phyloP scores from a whole-genome alignment of 2,888 invertebrate genomes.

The Tinea trinotella region DNA sequence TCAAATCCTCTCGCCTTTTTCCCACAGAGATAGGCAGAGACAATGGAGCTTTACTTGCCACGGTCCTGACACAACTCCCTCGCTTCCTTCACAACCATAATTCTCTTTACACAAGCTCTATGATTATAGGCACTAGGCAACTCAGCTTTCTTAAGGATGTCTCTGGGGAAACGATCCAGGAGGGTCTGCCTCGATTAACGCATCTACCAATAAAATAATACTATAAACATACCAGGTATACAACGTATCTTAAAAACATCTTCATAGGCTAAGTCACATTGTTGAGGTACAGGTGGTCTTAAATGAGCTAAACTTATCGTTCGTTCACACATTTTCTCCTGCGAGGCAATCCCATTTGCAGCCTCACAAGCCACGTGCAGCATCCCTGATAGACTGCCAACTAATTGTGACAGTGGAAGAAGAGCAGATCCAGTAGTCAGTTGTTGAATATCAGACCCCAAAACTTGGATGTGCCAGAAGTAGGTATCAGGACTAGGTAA shows the following conservation, averaged over 20 bases:
- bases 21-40: too few relatives aligned
- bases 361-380: slow-evolving; percentile 53
- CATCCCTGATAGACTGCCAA: slow-evolving; percentile 33
- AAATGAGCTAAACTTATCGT: slow-evolving; percentile 48
- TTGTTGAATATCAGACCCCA: slow-evolving; percentile 49
- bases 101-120: too few relatives aligned
- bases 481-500: slow-evolving; percentile 52
- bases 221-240: slow-evolving; percentile 48
- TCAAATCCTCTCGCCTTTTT: too few relatives aligned
- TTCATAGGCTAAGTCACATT: slow-evolving; percentile 57
- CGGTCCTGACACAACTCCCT: too few relatives aligned
- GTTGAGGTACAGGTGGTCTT: slow-evolving; percentile 52
- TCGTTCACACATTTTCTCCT: slow-evolving; percentile 48
- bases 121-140: too few relatives aligned
- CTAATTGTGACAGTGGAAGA: slow-evolving; percentile 50
- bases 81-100: too few relatives aligned
- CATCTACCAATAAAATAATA: too few relatives aligned
- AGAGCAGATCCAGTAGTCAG: slow-evolving; percentile 53
- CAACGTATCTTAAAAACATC: slow-evolving; percentile 62
- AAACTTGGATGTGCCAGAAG: slow-evolving; percentile 57
- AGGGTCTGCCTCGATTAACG: too few relatives aligned
- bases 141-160: too few relatives aligned
- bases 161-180: too few relatives aligned
- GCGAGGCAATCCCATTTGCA: slow-evolving; percentile 53
- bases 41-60: too few relatives aligned